Conservation (phyloP, 2,797 vertebrate genomes). For the Gallinago stenura region DNA sequence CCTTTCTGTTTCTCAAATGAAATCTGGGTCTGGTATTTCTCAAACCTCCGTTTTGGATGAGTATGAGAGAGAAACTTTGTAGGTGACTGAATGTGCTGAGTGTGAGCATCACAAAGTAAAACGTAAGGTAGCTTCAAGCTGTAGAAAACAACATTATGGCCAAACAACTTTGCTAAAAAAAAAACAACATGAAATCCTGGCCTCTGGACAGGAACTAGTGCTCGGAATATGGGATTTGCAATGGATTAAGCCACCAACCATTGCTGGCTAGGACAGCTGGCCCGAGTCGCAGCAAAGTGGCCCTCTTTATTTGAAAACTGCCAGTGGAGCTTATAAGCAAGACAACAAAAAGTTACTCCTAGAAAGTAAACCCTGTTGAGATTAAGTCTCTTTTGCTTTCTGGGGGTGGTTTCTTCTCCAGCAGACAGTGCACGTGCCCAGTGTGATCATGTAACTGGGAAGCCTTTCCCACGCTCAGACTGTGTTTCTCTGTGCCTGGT, state of each 20-base stretch:
- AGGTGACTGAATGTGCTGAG: accelerated
- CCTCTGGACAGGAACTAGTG: not conserved
- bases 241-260: not conserved
- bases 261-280: not conserved
- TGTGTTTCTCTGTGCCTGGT: not conserved
- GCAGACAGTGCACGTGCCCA: not conserved
- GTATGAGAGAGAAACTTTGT: not conserved
- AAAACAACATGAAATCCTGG: not conserved
- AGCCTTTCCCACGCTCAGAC: not conserved
- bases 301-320: not conserved
- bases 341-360: not conserved
- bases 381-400: not conserved
- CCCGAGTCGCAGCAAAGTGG: not conserved
- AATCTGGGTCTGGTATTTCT: not conserved
- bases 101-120: not conserved
- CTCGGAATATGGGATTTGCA: not conserved
- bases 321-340: not conserved
- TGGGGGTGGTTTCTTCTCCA: not conserved
- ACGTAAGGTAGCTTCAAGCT: not conserved
- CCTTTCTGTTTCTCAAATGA: not conserved
- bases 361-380: not conserved
- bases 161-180: not conserved
- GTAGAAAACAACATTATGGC: not conserved
- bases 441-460: not conserved
- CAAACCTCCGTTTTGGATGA: not conserved